Conservation (phyloP, 2,113 vertebrate genomes). For the Loxodonta africana region DNA sequence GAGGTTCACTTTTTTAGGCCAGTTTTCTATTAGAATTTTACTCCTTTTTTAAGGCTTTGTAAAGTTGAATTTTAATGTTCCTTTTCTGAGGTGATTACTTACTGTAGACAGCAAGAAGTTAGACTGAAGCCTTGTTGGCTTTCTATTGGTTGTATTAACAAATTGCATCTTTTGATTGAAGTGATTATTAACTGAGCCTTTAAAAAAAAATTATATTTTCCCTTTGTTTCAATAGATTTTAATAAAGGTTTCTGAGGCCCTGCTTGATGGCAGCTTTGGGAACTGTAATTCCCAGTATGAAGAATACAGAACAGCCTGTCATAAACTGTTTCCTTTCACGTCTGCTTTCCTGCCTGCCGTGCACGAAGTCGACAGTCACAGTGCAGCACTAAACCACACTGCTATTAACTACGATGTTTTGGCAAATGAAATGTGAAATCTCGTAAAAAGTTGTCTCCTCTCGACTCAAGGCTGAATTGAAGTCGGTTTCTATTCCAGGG, state of each 20-base stretch:
- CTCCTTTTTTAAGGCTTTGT: conserved; percentile 37
- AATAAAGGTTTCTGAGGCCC: conserved; percentile 87
- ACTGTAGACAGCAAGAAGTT: not conserved
- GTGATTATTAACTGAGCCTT: not conserved
- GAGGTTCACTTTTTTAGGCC: not conserved
- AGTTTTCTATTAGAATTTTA: conserved; percentile 34
- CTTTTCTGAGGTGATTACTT: not conserved
- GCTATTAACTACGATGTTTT: conserved; percentile 86
- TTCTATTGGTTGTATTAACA: conserved; percentile 28
- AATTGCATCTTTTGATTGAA: not conserved
- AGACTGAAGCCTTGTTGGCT: not conserved
- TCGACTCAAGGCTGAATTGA: conserved; percentile 77
- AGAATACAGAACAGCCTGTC: conserved; percentile 89
- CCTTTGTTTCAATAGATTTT: conserved; percentile 84
- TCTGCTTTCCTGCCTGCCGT: conserved; percentile 88
- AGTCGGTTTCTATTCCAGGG: conserved; percentile 83
- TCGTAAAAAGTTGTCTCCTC: conserved; percentile 46
- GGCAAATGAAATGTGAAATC: conserved; percentile 87
- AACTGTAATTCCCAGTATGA: conserved; percentile 87
- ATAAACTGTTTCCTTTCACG: conserved; percentile 88
- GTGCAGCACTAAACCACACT: conserved; percentile 80
- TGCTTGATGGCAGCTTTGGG: conserved; percentile 90
- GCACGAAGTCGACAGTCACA: conserved; percentile 80
- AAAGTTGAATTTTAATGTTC: conserved; percentile 13
- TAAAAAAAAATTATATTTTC: conserved; percentile 40